Conservation (phyloP, 2,797 vertebrate genomes). For the Synanceia verrucosa region DNA sequence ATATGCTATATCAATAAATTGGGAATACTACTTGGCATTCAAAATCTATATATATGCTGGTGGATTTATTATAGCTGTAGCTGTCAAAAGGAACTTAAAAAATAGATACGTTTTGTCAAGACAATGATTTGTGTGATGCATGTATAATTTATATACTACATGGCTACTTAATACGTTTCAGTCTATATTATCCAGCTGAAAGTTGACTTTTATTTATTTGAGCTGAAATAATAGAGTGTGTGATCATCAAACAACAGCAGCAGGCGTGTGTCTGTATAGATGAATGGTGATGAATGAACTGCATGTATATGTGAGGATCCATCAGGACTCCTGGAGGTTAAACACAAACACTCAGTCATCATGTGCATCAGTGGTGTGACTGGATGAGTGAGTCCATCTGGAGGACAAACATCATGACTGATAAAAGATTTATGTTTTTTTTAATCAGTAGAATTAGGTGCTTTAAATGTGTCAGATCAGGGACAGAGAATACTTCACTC, state of each 20-base stretch:
- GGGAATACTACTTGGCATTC: not conserved
- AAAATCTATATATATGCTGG: not conserved
- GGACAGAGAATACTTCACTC: not conserved
- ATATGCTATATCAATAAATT: not conserved
- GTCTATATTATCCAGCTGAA: accelerated
- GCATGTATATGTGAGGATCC: not conserved
- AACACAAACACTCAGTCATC: conserved; percentile 1
- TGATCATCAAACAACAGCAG: not conserved
- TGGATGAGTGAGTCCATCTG: not conserved
- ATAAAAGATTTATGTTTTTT: not conserved
- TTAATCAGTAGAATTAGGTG: not conserved
- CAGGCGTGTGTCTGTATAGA: conserved; percentile 1
- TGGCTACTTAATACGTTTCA: not conserved
- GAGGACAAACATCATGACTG: not conserved
- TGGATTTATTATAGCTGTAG: not conserved
- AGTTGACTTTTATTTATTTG: not conserved
- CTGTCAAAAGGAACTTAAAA: not conserved
- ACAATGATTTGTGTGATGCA: too few relatives aligned
- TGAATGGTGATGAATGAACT: not conserved
- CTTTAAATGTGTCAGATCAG: not conserved
- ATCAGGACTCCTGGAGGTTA: not conserved
- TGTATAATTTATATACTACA: not conserved
- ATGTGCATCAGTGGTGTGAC: not conserved
- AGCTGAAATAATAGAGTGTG: not conserved
- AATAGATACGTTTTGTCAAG: not conserved